A percentile compares a stretch with the other conserved stretches of the same genome.
These are phyloP conservation scores for Turnix velox DNA, from an alignment of 2,113 vertebrate genomes.

Conservation along the genomic window DNA sequence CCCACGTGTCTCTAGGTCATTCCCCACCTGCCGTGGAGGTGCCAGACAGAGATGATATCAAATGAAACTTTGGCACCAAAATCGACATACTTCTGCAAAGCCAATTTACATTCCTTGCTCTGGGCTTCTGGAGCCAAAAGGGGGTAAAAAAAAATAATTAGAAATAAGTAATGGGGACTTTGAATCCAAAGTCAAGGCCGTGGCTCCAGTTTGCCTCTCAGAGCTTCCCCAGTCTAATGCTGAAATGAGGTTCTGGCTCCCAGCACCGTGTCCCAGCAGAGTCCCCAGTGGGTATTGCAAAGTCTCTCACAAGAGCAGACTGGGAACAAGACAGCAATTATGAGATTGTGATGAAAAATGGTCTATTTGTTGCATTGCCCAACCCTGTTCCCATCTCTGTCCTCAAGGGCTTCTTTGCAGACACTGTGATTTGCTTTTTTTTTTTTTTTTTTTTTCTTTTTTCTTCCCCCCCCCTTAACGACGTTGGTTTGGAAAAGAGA, in stretches of 20 bases:
- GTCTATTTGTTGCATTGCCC: slow-evolving; percentile 6
- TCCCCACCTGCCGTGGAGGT: slow-evolving; percentile 14
- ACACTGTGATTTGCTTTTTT: not conserved
- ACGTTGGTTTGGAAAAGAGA: not conserved
- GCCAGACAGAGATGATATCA: slow-evolving; percentile 50
- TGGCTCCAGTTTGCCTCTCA: slow-evolving; percentile 34
- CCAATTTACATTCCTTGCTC: slow-evolving; percentile 49
- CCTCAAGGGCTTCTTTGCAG: slow-evolving; percentile 32
- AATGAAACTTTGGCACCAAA: not conserved
- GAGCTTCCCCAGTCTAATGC: not conserved
- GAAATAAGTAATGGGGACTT: not conserved
- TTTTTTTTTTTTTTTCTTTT: no score
- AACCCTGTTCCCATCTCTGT: slow-evolving; percentile 21
- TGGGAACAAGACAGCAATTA: slow-evolving; percentile 10
- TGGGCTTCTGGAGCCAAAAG: not conserved
- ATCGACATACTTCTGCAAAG: not conserved
- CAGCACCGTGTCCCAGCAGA: not conserved
- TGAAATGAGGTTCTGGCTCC: not conserved
- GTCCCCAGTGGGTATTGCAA: not conserved
- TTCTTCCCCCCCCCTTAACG: not conserved
- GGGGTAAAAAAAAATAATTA: not conserved
- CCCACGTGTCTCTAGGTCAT: not conserved
- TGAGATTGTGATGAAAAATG: slow-evolving; percentile 55
- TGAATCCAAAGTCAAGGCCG: not conserved
- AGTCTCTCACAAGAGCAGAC: not conserved